phyloP scores from a whole-genome alignment of 2,113 vertebrate genomes.

The Myanophis thanlyinensis region DNA sequence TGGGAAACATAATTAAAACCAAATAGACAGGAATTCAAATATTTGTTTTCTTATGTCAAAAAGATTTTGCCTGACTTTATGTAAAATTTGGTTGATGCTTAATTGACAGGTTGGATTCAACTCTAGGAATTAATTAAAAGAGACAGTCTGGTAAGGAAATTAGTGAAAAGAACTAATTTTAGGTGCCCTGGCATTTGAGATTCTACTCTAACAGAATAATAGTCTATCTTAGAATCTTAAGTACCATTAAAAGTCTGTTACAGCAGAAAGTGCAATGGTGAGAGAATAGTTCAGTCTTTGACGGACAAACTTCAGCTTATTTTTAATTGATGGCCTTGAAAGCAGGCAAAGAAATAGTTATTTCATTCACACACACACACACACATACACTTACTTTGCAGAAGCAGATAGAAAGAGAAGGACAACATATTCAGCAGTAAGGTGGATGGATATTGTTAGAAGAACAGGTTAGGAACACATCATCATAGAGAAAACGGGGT shows the following conservation, averaged over 20 bases:
- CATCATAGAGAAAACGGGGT: background rate
- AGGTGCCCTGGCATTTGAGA: background rate
- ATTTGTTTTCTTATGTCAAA: background rate
- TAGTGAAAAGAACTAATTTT: background rate
- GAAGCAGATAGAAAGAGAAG: background rate
- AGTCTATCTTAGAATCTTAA: background rate
- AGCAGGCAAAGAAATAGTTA: background rate
- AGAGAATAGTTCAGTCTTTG: background rate
- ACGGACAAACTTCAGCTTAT: background rate
- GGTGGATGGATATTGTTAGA: background rate
- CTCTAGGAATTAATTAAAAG: background rate
- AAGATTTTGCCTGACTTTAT: background rate
- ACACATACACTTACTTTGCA: background rate
- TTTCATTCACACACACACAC: background rate
- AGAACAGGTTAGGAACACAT: background rate
- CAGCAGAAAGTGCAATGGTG: background rate
- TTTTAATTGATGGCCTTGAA: background rate
- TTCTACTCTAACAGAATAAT: background rate
- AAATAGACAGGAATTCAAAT: background rate
- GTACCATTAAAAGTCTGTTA: background rate
- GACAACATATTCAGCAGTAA: background rate
- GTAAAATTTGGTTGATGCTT: background rate
- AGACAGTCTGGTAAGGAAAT: background rate
- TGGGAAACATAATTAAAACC: background rate
- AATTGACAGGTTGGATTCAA: background rate